phyloP scores from a whole-genome alignment of 2,888 invertebrate genomes.

The Ditula angustiorana region DNA sequence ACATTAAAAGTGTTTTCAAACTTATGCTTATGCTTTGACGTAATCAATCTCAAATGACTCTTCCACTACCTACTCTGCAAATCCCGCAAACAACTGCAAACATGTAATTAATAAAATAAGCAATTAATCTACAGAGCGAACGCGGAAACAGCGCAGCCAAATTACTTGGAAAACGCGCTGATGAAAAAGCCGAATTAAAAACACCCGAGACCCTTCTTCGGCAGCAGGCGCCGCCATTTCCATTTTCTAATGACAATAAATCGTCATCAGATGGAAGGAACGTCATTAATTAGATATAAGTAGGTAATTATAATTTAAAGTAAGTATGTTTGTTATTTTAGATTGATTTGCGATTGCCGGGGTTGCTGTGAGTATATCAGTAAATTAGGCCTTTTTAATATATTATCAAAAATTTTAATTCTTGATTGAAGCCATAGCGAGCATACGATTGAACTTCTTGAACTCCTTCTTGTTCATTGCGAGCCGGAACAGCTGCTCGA shows the following conservation, averaged over 20 bases:
- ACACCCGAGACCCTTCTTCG: conserved; percentile 62
- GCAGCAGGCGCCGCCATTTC: conserved; percentile 64
- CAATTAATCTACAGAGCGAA: conserved; percentile 48
- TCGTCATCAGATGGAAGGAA: conserved; percentile 58
- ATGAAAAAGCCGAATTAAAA: conserved; percentile 67
- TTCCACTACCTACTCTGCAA: background rate
- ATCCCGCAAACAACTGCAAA: conserved; percentile 4
- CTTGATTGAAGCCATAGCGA: no score
- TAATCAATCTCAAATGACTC: background rate
- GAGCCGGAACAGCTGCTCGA: no score
- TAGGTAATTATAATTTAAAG: background rate
- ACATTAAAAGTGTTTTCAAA: no score
- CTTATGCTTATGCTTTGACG: no score
- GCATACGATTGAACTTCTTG: no score
- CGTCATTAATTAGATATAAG: conserved; percentile 43
- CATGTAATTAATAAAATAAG: conserved; percentile 51
- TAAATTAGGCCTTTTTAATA: no score
- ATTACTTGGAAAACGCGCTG: conserved; percentile 50
- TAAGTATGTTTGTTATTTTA: no score
- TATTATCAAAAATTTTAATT: no score
- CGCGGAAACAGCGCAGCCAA: conserved; percentile 52
- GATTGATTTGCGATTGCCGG: no score
- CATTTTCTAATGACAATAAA: conserved; percentile 74
- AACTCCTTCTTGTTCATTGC: no score
- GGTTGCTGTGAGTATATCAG: no score